Conservation (phyloP, 2,113 vertebrate genomes). For the Casuarius casuarius region DNA sequence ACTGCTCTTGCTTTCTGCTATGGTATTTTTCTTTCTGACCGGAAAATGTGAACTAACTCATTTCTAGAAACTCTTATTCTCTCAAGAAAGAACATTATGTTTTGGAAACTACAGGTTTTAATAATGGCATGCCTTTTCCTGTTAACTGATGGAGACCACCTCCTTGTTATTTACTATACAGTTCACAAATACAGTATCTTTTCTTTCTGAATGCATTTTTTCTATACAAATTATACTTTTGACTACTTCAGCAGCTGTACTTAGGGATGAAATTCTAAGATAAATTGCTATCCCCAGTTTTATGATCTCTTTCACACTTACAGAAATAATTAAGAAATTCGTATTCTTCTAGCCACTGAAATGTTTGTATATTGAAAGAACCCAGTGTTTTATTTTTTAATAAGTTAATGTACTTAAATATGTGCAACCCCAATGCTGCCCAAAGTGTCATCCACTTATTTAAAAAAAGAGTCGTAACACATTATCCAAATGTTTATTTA, state of each 20-base stretch:
- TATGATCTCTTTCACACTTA: background rate
- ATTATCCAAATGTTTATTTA: slow-evolving; percentile 48
- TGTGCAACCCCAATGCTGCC: background rate
- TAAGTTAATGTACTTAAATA: background rate
- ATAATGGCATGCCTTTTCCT: background rate
- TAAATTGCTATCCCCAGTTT: background rate
- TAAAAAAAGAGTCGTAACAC: background rate
- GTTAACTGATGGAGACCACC: background rate
- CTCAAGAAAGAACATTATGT: background rate
- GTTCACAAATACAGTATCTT: background rate
- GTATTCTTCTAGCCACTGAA: background rate
- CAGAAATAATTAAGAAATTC: background rate
- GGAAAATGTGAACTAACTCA: background rate
- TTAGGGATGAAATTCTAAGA: background rate
- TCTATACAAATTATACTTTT: background rate
- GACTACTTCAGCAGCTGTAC: background rate
- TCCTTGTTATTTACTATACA: background rate
- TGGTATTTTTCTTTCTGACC: background rate
- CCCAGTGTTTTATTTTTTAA: background rate
- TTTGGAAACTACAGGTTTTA: background rate
- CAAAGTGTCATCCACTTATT: background rate
- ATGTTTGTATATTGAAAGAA: background rate
- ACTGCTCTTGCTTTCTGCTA: background rate
- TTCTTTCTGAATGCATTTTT: background rate
- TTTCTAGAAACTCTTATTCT: background rate